phyloP scores from a whole-genome alignment of 2,888 invertebrate genomes.

The Xanthorhoe designata region DNA sequence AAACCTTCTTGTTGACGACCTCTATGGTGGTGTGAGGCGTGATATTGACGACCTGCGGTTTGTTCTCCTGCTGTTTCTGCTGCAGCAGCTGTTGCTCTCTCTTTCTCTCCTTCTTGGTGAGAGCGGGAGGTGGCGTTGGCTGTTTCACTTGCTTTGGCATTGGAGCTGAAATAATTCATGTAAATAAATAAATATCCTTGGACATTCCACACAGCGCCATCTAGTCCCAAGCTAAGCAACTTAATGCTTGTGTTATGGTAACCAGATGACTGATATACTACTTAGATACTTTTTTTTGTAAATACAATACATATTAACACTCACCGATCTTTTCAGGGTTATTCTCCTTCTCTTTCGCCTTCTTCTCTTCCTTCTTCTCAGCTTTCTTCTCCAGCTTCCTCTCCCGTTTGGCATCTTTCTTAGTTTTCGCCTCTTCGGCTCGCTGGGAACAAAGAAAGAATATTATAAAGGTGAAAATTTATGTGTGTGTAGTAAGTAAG shows the following conservation, averaged over 20 bases:
- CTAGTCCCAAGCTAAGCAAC: too few relatives aligned
- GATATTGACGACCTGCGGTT: constrained; percentile 56
- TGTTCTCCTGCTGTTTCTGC: constrained; percentile 45
- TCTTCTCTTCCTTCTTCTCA: constrained; percentile 56
- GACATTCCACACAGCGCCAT: too few relatives aligned
- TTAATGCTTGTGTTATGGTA: too few relatives aligned
- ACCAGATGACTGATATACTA: too few relatives aligned
- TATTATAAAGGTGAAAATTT: not conserved
- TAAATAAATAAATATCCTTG: too few relatives aligned
- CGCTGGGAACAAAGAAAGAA: constrained; percentile 30
- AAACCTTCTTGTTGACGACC: constrained; percentile 60
- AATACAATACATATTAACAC: too few relatives aligned
- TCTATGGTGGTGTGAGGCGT: constrained; percentile 73
- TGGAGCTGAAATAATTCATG: constrained; percentile 32
- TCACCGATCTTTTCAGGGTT: constrained; percentile 70
- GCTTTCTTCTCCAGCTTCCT: constrained; percentile 50
- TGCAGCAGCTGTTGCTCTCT: constrained; percentile 47
- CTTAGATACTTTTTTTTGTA: too few relatives aligned
- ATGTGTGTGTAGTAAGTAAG: too few relatives aligned
- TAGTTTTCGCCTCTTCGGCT: constrained; percentile 45
- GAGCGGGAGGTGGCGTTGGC: constrained; percentile 35
- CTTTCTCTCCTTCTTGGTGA: constrained; percentile 51
- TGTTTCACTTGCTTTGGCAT: constrained; percentile 44
- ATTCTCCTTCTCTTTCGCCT: constrained; percentile 57
- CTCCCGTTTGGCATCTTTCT: constrained; percentile 56